These are phyloP conservation scores for Linnaemya vulpina DNA, from an alignment of 2,888 invertebrate species.

Conservation along the genomic window DNA sequence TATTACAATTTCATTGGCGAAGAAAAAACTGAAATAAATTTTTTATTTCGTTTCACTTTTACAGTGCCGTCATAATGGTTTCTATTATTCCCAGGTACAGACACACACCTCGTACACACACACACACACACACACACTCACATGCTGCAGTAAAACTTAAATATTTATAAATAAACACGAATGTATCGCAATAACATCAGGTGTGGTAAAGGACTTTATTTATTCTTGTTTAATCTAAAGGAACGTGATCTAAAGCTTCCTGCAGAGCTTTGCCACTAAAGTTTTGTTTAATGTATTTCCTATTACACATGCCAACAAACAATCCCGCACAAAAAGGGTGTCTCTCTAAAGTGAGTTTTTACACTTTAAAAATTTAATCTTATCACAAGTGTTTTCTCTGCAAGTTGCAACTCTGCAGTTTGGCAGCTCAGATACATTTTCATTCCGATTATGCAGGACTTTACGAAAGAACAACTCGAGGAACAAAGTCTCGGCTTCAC, in stretches of 20 bases:
- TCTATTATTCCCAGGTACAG: background rate
- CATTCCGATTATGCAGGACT: too few species aligned
- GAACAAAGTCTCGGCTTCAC: too few species aligned
- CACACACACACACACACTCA: background rate
- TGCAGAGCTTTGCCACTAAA: conserved; percentile 49
- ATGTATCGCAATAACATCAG: conserved; percentile 13
- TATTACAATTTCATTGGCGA: conserved; percentile 28
- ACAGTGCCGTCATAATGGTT: background rate
- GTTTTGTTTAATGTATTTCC: conserved; percentile 20
- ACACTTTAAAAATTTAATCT: too few species aligned
- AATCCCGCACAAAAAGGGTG: too few species aligned
- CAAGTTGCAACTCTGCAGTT: too few species aligned
- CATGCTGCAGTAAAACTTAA: background rate
- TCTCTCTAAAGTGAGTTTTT: too few species aligned
- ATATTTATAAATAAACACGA: background rate
- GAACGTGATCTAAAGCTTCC: conserved; percentile 53
- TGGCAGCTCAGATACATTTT: too few species aligned
- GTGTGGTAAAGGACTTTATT: conserved; percentile 31
- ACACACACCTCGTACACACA: background rate
- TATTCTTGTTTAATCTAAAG: conserved; percentile 59
- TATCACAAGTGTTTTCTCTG: too few species aligned
- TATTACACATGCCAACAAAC: too few species aligned
- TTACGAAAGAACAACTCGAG: too few species aligned
- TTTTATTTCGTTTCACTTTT: conserved; percentile 16
- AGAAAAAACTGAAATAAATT: background rate